Evolutionary conservation across 2,888 invertebrate species (phyloP).

Genomic region (Trichopria drosophilae): DNA sequence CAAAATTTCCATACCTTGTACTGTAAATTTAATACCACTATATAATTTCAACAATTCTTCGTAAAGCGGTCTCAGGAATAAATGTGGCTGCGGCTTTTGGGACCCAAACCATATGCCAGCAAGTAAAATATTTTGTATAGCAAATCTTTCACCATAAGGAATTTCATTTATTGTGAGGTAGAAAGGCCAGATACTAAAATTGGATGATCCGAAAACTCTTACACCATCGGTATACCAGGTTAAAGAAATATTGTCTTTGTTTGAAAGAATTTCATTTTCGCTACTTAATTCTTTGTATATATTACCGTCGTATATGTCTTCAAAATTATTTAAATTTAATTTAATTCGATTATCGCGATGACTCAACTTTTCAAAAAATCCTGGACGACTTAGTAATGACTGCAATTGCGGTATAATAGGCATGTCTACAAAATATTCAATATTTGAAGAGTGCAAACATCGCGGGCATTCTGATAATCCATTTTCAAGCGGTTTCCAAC

Average conservation of each 20-base stretch:
- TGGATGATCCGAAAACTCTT: slow-evolving; percentile 27
- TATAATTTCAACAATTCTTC: slow-evolving; percentile 13
- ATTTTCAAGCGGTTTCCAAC: not conserved
- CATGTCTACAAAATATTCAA: slow-evolving; percentile 18
- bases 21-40: slow-evolving; percentile 10
- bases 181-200: slow-evolving; percentile 29
- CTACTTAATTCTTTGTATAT: slow-evolving; percentile 13
- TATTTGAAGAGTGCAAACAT: not conserved
- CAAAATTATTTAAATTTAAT: slow-evolving; percentile 4
- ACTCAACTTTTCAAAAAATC: slow-evolving; percentile 27
- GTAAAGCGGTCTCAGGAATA: not conserved
- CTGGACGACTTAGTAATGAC: slow-evolving; percentile 4
- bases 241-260: slow-evolving; percentile 29
- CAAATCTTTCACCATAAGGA: slow-evolving; percentile 20
- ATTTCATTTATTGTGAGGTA: slow-evolving; percentile 30
- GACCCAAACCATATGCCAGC: slow-evolving; percentile 22
- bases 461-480: not conserved
- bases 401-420: slow-evolving; percentile 14
- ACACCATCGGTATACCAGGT: slow-evolving; percentile 33
- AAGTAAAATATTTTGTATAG: slow-evolving; percentile 28
- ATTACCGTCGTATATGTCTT: slow-evolving; percentile 19
- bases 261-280: too few relatives aligned
- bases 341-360: slow-evolving; percentile 29
- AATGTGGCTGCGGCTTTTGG: slow-evolving; percentile 11
- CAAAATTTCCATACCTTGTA: slow-evolving; percentile 5